Percentiles rank a stretch among this genome's conserved stretches.
These are phyloP conservation scores for Vespertilio murinus DNA, from an alignment of 2,797 vertebrate species.

Conservation along the genomic window DNA sequence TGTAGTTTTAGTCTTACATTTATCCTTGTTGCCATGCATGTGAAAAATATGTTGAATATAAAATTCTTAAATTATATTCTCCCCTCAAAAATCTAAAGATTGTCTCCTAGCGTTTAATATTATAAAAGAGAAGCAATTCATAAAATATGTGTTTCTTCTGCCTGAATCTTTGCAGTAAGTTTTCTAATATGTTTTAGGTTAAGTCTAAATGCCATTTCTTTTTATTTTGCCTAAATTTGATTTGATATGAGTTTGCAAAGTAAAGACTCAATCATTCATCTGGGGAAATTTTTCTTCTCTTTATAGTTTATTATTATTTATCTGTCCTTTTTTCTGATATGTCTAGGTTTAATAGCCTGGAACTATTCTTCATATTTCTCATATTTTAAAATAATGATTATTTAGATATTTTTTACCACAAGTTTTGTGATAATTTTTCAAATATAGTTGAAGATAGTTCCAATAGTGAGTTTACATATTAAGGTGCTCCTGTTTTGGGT, in stretches of 20 bases:
- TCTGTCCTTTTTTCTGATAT: background rate
- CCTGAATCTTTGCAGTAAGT: background rate
- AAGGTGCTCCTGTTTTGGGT: background rate
- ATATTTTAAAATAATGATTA: background rate
- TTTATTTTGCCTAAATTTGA: background rate
- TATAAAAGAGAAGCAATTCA: background rate
- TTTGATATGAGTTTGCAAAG: background rate
- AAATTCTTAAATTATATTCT: background rate
- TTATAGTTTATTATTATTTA: background rate
- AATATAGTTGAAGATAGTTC: background rate
- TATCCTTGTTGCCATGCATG: background rate
- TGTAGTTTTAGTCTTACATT: background rate
- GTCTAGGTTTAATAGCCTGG: background rate
- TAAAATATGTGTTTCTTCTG: background rate
- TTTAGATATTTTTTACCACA: background rate
- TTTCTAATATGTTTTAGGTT: background rate
- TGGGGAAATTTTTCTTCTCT: background rate
- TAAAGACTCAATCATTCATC: background rate
- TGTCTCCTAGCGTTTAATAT: background rate
- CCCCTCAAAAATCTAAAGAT: background rate
- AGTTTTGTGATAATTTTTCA: conserved; percentile 14
- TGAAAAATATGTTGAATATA: background rate
- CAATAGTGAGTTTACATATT: background rate
- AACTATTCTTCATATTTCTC: background rate
- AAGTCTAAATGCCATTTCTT: background rate